phyloP scores from a whole-genome alignment of 2,113 vertebrate species.

The Sorex fumeus region DNA sequence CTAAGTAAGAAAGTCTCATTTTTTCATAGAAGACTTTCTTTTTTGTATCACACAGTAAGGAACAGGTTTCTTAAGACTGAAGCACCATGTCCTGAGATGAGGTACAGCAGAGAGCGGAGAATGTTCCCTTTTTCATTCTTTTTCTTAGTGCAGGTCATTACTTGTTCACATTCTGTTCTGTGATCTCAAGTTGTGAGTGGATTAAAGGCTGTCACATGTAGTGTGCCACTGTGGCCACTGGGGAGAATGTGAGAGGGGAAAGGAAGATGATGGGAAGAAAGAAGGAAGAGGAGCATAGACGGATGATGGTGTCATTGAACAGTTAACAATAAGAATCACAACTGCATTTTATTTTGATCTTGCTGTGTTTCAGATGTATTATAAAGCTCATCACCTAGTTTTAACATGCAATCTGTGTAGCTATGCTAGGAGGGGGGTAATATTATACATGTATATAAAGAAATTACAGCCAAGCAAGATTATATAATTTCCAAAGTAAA shows the following conservation, averaged over 20 bases:
- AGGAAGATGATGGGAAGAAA: neutral
- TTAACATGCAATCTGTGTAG: neutral
- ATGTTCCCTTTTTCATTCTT: neutral
- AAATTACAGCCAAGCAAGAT: constrained; percentile 30
- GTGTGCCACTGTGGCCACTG: neutral
- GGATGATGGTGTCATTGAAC: neutral
- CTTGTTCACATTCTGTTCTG: neutral
- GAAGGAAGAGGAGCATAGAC: neutral
- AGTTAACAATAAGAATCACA: neutral
- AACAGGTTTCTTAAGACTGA: neutral
- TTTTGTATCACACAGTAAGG: neutral
- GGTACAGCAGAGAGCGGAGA: neutral
- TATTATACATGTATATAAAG: neutral
- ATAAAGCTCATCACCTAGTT: neutral
- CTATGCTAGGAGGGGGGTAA: neutral
- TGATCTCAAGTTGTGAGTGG: neutral
- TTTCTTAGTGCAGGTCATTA: neutral
- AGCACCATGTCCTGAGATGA: neutral
- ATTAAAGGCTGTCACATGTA: neutral
- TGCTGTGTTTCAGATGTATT: neutral
- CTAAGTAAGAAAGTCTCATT: neutral
- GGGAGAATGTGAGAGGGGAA: neutral
- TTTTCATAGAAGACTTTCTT: neutral
- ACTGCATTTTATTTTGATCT: neutral
- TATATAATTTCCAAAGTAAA: neutral